Conservation (phyloP, 2,888 invertebrate species). For the Habrosyne pyritoides region DNA sequence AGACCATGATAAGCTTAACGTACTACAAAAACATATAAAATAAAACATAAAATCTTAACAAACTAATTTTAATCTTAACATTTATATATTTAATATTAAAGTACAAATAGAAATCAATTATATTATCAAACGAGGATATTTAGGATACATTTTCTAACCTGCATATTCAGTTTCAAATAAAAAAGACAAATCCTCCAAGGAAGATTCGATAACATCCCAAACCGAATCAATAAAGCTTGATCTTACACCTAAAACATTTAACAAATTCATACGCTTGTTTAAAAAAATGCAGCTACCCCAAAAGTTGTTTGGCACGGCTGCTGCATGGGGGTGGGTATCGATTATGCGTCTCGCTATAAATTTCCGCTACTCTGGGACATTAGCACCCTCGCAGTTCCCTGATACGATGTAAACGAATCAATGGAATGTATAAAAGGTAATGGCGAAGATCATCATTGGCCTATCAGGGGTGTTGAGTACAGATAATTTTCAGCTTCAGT, state of each 20-base stretch:
- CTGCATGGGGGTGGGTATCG: slow-evolving; percentile 14
- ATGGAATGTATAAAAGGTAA: background rate
- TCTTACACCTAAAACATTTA: background rate
- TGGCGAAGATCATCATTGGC: background rate
- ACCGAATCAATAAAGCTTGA: background rate
- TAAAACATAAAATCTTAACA: no score
- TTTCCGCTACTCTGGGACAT: slow-evolving; percentile 18
- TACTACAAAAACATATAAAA: no score
- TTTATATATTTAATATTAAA: no score
- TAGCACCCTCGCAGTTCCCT: slow-evolving; percentile 19
- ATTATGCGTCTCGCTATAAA: slow-evolving; percentile 20
- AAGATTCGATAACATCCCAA: background rate
- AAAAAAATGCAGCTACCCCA: slow-evolving; percentile 11
- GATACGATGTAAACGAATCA: slow-evolving; percentile 15
- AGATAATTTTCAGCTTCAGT: background rate
- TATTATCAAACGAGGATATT: no score
- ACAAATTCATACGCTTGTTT: slow-evolving; percentile 16
- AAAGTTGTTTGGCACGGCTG: slow-evolving; percentile 9
- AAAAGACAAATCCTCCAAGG: background rate
- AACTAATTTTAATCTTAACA: no score
- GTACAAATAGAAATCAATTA: no score
- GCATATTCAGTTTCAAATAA: background rate
- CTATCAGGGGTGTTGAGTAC: background rate
- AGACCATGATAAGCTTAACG: no score
- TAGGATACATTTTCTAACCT: no score